These are phyloP conservation scores for Lutjanus campechanus DNA, from an alignment of 2,797 vertebrate species.

Conservation along the genomic window DNA sequence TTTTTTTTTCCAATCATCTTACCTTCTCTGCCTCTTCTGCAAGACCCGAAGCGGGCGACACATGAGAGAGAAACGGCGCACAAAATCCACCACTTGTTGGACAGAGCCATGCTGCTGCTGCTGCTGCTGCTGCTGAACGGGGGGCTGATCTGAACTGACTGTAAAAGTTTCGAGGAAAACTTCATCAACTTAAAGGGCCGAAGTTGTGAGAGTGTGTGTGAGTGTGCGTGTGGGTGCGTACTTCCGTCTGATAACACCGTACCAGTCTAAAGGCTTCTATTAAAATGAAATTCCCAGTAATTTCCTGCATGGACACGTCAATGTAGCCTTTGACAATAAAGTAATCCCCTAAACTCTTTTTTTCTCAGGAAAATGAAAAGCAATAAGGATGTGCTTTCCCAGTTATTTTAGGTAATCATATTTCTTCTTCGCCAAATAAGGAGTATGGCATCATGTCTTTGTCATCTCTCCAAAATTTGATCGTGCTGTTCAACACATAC, in stretches of 20 bases:
- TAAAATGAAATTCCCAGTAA: slow-evolving; percentile 20
- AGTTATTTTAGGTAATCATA: not conserved
- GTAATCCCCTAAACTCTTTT: not conserved
- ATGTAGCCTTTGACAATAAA: not conserved
- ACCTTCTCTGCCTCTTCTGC: slow-evolving; percentile 62
- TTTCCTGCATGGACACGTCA: slow-evolving; percentile 13
- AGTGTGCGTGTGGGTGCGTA: slow-evolving; percentile 48
- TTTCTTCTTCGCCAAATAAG: not conserved
- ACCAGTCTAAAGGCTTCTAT: not conserved
- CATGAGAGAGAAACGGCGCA: slow-evolving; percentile 55
- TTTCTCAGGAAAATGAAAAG: not conserved
- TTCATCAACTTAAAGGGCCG: slow-evolving; percentile 65
- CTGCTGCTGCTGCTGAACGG: slow-evolving; percentile 22
- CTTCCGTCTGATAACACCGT: slow-evolving; percentile 76
- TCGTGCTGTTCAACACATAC: not conserved
- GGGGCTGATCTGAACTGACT: slow-evolving; percentile 21
- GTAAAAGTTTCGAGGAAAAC: slow-evolving; percentile 52
- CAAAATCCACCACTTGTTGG: slow-evolving; percentile 54
- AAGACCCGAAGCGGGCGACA: slow-evolving; percentile 38
- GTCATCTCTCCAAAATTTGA: not conserved
- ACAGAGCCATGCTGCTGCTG: slow-evolving; percentile 57
- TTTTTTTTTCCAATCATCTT: slow-evolving; percentile 37
- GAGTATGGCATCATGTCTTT: not conserved
- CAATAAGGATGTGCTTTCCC: no score
- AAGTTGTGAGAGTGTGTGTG: slow-evolving; percentile 11